Conservation (phyloP, 2,888 invertebrate species). For the Kryphioiulus occultus region DNA sequence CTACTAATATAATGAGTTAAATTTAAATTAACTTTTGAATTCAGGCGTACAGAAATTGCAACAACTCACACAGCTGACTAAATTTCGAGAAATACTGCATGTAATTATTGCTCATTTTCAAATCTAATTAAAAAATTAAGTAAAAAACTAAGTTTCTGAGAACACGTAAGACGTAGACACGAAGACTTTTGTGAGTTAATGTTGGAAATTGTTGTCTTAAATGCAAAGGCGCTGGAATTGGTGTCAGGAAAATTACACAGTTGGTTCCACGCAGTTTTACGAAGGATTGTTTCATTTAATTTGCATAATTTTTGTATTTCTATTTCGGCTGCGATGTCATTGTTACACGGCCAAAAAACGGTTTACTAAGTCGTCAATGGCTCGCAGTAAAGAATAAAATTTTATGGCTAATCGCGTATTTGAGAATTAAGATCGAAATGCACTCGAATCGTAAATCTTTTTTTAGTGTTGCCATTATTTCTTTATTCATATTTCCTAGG, state of each 20-base stretch:
- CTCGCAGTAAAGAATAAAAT: neutral
- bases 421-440: conserved; percentile 25
- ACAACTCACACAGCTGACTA: too few species aligned
- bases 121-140: too few species aligned
- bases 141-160: neutral
- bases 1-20: too few species aligned
- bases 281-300: conserved; percentile 14
- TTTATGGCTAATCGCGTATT: conserved; percentile 9
- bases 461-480: neutral
- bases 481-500: neutral
- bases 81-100: too few species aligned
- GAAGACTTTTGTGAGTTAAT: neutral
- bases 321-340: neutral
- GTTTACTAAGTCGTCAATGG: neutral
- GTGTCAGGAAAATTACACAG: conserved; percentile 29
- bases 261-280: conserved; percentile 20
- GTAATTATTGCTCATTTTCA: too few species aligned
- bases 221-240: neutral
- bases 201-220: neutral
- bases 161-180: neutral
- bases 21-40: too few species aligned
- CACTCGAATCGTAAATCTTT: conserved; percentile 21
- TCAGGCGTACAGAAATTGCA: too few species aligned
- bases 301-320: conserved; percentile 26
- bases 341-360: neutral